A percentile compares a stretch with the other conserved stretches of the same genome.
Evolutionary conservation across 2,888 invertebrate species (phyloP).

Genomic region (Geotrupes spiniger): DNA sequence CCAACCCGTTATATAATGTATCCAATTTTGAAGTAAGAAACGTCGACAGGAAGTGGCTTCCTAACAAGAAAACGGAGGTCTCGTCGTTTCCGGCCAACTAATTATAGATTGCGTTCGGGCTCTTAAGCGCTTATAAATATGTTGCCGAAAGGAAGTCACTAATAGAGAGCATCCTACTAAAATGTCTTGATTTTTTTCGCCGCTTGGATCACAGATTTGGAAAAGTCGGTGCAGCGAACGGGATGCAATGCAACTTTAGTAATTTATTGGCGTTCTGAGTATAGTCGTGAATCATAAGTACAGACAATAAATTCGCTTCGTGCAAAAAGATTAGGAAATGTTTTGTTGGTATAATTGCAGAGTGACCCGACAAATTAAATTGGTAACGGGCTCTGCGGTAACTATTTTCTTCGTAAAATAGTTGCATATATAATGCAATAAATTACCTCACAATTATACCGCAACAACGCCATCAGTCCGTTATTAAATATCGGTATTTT

Average conservation of each 20-base stretch:
- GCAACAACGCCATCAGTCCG: not conserved
- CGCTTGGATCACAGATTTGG: not conserved
- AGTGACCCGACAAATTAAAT: too few species aligned
- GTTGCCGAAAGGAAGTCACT: slow-evolving; percentile 21
- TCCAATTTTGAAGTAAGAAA: slow-evolving; percentile 37
- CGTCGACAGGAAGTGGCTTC: slow-evolving; percentile 38
- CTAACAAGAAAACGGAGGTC: slow-evolving; percentile 32
- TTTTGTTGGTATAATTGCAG: too few species aligned
- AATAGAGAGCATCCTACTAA: slow-evolving; percentile 21
- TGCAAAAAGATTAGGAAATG: too few species aligned
- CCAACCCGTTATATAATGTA: slow-evolving; percentile 35
- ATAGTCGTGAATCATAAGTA: too few species aligned
- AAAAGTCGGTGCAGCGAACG: too few species aligned
- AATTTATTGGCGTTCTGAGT: too few species aligned
- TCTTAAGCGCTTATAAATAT: slow-evolving; percentile 20
- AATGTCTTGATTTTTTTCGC: slow-evolving; percentile 19
- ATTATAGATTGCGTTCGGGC: slow-evolving; percentile 28
- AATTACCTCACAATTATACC: not conserved
- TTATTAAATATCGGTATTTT: not conserved
- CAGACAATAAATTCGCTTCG: not conserved
- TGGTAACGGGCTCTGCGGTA: too few species aligned
- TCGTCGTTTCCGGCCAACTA: slow-evolving; percentile 32
- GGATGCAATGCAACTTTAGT: too few species aligned
- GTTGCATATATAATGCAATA: too few species aligned
- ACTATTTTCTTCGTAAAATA: too few species aligned